Evolutionary conservation across 1,140 invertebrate genomes (phyloP).

Genomic region (Aphidius ervi): DNA sequence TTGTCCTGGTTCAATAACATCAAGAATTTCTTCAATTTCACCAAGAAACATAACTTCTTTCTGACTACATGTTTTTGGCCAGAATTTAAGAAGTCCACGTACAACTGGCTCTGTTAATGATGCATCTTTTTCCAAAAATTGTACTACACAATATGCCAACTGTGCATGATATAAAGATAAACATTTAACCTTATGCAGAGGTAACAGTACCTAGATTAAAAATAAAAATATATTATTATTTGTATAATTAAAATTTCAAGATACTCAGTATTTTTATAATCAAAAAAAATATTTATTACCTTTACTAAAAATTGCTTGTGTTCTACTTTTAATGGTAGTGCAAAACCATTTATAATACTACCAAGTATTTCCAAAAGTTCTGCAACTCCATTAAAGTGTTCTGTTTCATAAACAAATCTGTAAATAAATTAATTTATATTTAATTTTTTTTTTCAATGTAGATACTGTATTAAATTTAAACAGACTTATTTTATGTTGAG

Average conservation of each 20-base stretch:
- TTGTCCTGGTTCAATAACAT: conserved; percentile 97
- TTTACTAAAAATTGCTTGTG: conserved; percentile 98
- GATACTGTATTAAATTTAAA: too few species aligned
- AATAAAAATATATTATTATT: conserved; percentile 15
- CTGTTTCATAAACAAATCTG: conserved; percentile 99
- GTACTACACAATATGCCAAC: conserved; percentile 98
- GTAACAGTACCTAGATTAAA: conserved; percentile 75
- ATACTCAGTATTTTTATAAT: not conserved
- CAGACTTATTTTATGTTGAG: too few species aligned
- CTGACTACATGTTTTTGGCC: conserved; percentile 98
- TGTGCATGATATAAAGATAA: conserved; percentile 93
- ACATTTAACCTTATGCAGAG: conserved; percentile 95
- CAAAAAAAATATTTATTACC: conserved; percentile 34
- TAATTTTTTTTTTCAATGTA: too few species aligned
- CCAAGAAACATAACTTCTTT: conserved; percentile 99
- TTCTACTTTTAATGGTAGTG: conserved; percentile 92
- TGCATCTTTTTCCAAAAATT: conserved; percentile 99
- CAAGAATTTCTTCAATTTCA: conserved; percentile 96
- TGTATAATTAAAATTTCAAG: not conserved
- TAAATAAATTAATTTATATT: conserved; percentile 36
- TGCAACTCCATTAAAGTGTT: conserved; percentile 98
- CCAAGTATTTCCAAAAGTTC: conserved; percentile 98
- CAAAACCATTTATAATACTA: conserved; percentile 99
- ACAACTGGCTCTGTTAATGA: conserved; percentile 95
- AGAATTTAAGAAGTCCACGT: conserved; percentile 94